A percentile compares a stretch with the other conserved stretches of the same genome.
phyloP scores from a whole-genome alignment of 2,797 vertebrate genomes.

The Manis crassicaudata region DNA sequence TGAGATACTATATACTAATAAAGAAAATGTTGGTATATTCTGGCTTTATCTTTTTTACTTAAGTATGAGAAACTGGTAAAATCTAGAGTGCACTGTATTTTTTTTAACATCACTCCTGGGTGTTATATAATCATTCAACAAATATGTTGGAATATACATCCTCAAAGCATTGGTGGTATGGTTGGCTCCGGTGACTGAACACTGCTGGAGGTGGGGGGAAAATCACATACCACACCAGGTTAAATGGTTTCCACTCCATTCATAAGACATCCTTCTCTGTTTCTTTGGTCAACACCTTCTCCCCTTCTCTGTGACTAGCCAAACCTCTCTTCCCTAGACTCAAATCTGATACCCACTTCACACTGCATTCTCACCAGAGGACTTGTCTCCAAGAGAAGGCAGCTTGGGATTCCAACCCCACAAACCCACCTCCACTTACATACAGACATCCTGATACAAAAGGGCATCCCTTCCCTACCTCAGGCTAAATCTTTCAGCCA shows the following conservation, averaged over 20 bases:
- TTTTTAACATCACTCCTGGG: background rate
- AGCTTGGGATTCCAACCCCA: conserved; percentile 7
- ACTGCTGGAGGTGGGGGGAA: background rate
- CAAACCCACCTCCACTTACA: background rate
- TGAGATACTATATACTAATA: background rate
- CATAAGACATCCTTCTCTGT: background rate
- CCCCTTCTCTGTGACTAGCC: background rate
- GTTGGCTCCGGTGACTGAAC: background rate
- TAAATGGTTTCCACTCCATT: background rate
- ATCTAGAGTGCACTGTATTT: background rate
- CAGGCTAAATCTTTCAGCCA: background rate
- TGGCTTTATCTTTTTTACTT: conserved; percentile 46
- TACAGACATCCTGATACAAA: background rate
- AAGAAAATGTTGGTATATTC: conserved; percentile 31
- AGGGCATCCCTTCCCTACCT: background rate
- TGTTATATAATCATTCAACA: conserved; percentile 1
- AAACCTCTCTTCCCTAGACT: background rate
- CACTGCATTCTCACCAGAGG: background rate
- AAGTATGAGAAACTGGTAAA: conserved; percentile 30
- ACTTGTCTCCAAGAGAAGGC: background rate
- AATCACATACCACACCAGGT: background rate
- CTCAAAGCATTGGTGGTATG: background rate
- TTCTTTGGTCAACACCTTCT: background rate
- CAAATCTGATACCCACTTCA: background rate
- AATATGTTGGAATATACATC: background rate